Conservation (phyloP, 2,888 invertebrate species). For the Habroteleia sp. region DNA sequence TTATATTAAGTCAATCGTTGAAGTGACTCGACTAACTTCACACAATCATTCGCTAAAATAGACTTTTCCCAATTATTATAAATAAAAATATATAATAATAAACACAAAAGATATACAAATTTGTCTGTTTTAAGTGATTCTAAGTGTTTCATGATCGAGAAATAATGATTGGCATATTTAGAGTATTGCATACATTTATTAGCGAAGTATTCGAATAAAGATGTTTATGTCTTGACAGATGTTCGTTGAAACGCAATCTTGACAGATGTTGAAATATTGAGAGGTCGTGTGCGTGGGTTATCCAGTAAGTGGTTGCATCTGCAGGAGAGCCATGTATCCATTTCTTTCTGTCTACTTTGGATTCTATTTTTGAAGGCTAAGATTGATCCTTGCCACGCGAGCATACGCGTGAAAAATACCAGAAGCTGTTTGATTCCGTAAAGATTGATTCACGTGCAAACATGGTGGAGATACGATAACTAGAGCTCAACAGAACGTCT, state of each 20-base stretch:
- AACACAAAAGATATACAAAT: no score
- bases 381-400: conserved; percentile 62
- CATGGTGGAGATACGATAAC: conserved; percentile 45
- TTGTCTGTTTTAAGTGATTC: no score
- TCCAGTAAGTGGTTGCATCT: conserved; percentile 59
- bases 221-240: conserved; percentile 52
- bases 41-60: no score
- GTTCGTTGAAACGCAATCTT: conserved; percentile 52
- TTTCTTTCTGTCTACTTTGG: conserved; percentile 57
- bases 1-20: no score
- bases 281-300: conserved; percentile 56
- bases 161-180: no score
- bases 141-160: no score
- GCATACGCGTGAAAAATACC: conserved; percentile 58
- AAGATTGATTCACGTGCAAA: conserved; percentile 58
- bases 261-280: conserved; percentile 63
- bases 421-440: conserved; percentile 41
- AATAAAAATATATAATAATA: no score
- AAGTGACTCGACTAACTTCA: no score
- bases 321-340: conserved; percentile 40
- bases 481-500: conserved; percentile 25
- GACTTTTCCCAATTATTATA: no score
- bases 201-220: conserved; percentile 19
- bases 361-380: conserved; percentile 54
- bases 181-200: no score